phyloP scores from a whole-genome alignment of 2,113 vertebrate species.

The Hyaena hyaena region DNA sequence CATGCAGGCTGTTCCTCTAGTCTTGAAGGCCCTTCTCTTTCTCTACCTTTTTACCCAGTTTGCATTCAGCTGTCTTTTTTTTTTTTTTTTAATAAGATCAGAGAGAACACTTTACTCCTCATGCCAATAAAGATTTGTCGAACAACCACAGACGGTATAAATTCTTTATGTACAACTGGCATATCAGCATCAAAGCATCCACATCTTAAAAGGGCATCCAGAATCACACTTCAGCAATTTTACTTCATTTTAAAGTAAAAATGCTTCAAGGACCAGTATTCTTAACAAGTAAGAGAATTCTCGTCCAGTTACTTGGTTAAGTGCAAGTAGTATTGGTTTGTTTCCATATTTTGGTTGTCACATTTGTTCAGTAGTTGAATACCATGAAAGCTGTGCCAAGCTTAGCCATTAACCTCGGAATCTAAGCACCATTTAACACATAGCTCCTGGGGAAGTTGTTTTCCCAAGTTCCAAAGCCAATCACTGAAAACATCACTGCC shows the following conservation, averaged over 20 bases:
- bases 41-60: background rate
- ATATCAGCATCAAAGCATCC: background rate
- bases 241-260: background rate
- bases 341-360: background rate
- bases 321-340: background rate
- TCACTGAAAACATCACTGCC: background rate
- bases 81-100: background rate
- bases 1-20: background rate
- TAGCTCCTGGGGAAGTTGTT: background rate
- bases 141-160: background rate
- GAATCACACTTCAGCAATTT: background rate
- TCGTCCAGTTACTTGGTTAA: background rate
- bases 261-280: background rate
- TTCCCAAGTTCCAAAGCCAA: background rate
- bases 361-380: background rate
- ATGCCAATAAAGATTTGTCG: background rate
- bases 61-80: background rate
- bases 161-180: background rate
- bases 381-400: background rate
- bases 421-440: background rate
- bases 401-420: background rate
- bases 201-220: background rate
- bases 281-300: background rate
- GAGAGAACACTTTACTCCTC: background rate
- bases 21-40: background rate